Base-by-base conservation (phyloP, 1,140 invertebrate genomes). In the Zaprionus ornatus region DNA sequence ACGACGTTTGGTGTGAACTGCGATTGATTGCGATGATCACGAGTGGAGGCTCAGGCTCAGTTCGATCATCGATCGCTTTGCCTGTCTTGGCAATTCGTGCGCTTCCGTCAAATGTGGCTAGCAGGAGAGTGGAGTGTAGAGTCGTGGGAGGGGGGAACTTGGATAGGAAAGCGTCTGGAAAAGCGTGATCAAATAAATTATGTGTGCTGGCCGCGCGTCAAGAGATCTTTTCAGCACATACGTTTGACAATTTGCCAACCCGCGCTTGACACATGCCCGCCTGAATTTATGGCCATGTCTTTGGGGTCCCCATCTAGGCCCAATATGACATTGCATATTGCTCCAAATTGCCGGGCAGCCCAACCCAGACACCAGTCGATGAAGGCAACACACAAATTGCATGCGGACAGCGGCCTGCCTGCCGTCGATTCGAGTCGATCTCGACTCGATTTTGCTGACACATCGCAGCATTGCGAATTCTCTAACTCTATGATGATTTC, bases 241-340 rank as follows among this genome's bases (percentile, higher is more conserved):
- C 70, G 45, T 61, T 83, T 82, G 77, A 88, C 86, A 88, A 83
- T 78, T 87, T 71, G 83, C 80, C 77, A 77, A 54, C 57, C 12
- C 40, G 25, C 57, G 63, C 68, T 63, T 77, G 82, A 86, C 82
- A 85, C 75, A 82, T 87, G 79, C 45, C 74, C 21, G 55, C 55
- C 62, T 57, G 59, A 48, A 87, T 87, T 87, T 87, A 87, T 87
- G 64, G 77, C 55, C 81, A 65, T 66, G 69, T 77, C 68, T 77
- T 69, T 64, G 50, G 37, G 40, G n/a, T 1, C 40, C 32, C 32
- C n/a, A 19, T 37, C 21, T 27, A 29, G 27, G 27, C 45, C 19
- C 54, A 56, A 79, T 75, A 65, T 84, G 72, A 84, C 80, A 81
- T 77, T 88, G 85, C 85, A 88, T 72, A 76, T 90, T 90, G 80